phyloP scores from a whole-genome alignment of 2,888 invertebrate genomes.

The Pollenia angustigena region DNA sequence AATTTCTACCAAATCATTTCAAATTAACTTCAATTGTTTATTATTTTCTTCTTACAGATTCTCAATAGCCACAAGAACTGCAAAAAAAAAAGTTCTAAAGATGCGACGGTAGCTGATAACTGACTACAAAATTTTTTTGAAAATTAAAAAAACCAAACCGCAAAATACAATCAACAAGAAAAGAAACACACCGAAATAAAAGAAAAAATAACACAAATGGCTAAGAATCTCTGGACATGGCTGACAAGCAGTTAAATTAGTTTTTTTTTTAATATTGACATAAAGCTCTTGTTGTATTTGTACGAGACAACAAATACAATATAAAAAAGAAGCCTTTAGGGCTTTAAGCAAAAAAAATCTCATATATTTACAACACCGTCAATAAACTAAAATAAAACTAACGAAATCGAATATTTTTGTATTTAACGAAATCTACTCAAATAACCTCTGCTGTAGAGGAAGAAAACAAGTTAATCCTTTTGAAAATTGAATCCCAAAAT shows the following conservation, averaged over 20 bases:
- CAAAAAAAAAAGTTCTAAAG: constrained; percentile 57
- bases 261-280: constrained; percentile 70
- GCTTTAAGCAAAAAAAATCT: constrained; percentile 8
- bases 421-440: constrained; percentile 43
- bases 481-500: constrained; percentile 59
- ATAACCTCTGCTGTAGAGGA: neutral
- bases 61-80: neutral
- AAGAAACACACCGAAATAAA: constrained; percentile 40
- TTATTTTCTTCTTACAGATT: constrained; percentile 37
- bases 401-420: constrained; percentile 54
- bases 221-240: constrained; percentile 63
- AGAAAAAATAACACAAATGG: constrained; percentile 27
- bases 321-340: constrained; percentile 4
- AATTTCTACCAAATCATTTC: constrained; percentile 26
- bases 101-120: constrained; percentile 71
- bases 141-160: constrained; percentile 36
- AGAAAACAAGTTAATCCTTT: constrained; percentile 55
- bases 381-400: constrained; percentile 33
- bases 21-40: constrained; percentile 57
- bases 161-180: constrained; percentile 54
- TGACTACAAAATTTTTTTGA: constrained; percentile 44
- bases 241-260: constrained; percentile 71
- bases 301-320: constrained; percentile 20
- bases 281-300: constrained; percentile 61
- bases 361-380: constrained; percentile 1